Conservation (phyloP, 2,888 invertebrate genomes). For the Plebejus melissa region DNA sequence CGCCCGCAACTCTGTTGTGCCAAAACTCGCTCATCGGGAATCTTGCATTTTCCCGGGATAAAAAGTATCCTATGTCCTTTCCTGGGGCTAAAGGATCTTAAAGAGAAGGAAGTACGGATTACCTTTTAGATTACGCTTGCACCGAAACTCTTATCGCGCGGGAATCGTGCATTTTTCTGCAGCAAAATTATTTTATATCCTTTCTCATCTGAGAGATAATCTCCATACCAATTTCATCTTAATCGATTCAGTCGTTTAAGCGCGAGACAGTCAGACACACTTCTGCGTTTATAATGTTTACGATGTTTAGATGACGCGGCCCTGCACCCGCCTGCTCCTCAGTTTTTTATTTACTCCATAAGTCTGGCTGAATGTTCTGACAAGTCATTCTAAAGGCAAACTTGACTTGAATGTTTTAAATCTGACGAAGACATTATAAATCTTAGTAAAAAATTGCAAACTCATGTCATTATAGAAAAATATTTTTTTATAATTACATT, state of each 20-base stretch:
- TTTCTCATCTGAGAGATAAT: not conserved
- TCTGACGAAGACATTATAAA: not conserved
- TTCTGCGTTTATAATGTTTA: not conserved
- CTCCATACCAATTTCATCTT: not conserved
- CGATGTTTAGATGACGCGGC: no score
- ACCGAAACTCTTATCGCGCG: not conserved
- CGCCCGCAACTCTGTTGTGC: no score
- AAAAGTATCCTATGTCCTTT: no score
- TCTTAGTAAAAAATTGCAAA: not conserved
- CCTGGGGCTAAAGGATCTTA: no score
- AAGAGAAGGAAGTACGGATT: no score
- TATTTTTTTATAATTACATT: not conserved
- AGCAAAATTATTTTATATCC: not conserved
- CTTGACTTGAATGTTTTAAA: not conserved
- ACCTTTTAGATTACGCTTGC: not conserved
- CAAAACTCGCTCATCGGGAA: no score
- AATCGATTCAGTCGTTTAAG: not conserved
- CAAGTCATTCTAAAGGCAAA: no score
- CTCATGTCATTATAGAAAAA: not conserved
- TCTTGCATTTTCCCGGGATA: no score
- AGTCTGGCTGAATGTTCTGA: no score
- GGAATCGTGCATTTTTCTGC: not conserved
- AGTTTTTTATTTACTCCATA: no score
- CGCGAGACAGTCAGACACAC: not conserved
- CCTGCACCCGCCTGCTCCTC: no score